Evolutionary conservation across 2,888 invertebrate genomes (phyloP).

Genomic region (Hedychridium roseum): DNA sequence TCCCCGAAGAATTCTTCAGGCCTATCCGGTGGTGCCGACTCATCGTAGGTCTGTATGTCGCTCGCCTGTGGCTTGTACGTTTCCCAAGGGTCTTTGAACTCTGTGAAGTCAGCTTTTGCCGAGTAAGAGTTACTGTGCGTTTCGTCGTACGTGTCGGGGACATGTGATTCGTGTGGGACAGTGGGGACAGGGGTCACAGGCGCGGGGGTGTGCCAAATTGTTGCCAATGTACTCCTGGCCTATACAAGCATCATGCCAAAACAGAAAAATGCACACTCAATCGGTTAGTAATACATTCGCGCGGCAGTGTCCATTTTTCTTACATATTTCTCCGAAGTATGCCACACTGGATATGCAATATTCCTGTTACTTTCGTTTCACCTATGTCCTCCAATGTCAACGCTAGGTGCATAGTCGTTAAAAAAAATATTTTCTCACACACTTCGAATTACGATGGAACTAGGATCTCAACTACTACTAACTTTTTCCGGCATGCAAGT

Average conservation of each 20-base stretch:
- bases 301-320: constrained; percentile 49
- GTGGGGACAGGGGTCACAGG: constrained; percentile 20
- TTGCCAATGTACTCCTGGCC: constrained; percentile 59
- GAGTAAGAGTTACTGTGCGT: constrained; percentile 30
- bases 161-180: constrained; percentile 15
- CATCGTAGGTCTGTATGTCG: too few species aligned
- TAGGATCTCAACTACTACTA: too few species aligned
- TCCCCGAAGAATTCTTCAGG: too few species aligned
- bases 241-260: constrained; percentile 62
- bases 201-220: constrained; percentile 55
- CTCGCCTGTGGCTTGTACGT: too few species aligned
- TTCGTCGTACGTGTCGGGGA: constrained; percentile 31
- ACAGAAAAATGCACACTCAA: constrained; percentile 61
- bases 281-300: constrained; percentile 55
- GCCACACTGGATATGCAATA: constrained; percentile 17
- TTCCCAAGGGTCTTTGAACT: constrained; percentile 79
- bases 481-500: too few species aligned
- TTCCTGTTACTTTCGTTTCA: constrained; percentile 17
- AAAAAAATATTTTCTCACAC: too few species aligned
- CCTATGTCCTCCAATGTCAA: background rate
- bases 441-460: too few species aligned
- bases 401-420: constrained; percentile 3
- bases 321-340: constrained; percentile 3
- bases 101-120: constrained; percentile 51
- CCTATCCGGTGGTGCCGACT: too few species aligned